phyloP scores from a whole-genome alignment of 2,113 vertebrate genomes.

The Oncorhynchus keta region DNA sequence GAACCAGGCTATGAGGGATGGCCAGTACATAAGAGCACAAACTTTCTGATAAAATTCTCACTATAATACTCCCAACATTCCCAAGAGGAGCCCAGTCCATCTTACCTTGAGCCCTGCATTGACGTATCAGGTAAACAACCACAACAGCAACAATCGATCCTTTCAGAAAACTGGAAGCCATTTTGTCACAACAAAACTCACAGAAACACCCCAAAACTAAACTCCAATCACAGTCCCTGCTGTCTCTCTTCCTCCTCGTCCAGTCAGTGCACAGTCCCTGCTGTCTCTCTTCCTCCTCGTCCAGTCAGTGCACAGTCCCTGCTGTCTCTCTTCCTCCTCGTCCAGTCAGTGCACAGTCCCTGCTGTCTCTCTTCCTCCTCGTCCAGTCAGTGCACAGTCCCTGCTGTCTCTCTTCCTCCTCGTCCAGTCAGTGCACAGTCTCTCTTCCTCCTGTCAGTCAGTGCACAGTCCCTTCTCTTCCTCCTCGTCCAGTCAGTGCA shows the following conservation, averaged over 20 bases:
- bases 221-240: conserved; percentile 28
- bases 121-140: conserved; percentile 57
- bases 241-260: conserved; percentile 3
- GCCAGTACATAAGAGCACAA: too few species aligned
- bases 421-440: conserved; percentile 7
- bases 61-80: not conserved
- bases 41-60: too few species aligned
- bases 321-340: conserved; percentile 6
- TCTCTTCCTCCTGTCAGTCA: not conserved
- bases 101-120: conserved; percentile 69
- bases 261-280: conserved; percentile 15
- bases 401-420: conserved; percentile 13
- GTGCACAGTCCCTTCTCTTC: conserved; percentile 19
- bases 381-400: conserved; percentile 5
- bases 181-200: conserved; percentile 38
- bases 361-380: conserved; percentile 7
- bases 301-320: conserved; percentile 14
- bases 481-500: not conserved
- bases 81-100: not conserved
- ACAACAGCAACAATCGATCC: conserved; percentile 58
- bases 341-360: conserved; percentile 13
- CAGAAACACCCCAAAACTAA: conserved; percentile 22
- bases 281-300: conserved; percentile 3
- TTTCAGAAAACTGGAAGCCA: conserved; percentile 61
- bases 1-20: too few species aligned